Evolutionary conservation across 2,113 vertebrate species (phyloP), one percentile per base, ranked within the genome.

Genomic region (Speoplatyrhinus poulsoni): DNA sequence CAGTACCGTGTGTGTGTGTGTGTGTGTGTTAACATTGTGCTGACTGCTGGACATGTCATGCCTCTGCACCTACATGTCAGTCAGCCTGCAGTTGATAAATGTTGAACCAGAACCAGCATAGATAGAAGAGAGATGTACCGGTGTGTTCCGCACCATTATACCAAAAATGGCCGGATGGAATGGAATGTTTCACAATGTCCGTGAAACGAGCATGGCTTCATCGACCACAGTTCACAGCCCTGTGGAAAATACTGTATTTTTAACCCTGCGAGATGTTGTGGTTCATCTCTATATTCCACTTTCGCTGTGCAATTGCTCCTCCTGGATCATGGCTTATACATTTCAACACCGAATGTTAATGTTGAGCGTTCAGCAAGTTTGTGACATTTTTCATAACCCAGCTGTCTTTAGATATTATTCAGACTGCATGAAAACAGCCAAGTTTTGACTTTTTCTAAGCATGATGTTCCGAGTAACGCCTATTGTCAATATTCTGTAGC

Each of bases 1-100:
- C 11, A 11, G 6, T 11, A 41, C 36, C 33, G 26, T 58, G 56
- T 58, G 56, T 48, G 9, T 62, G 46, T 16, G n/a, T 62, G 41
- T 47, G 10, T 58, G n/a, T n/a, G n/a, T n/a, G n/a, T n/a, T n/a
- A n/a, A 78, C 67, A 65, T 73, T 82, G 80, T 85, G 87, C 84
- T 85, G 82, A 86, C 81, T 66, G 67, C 72, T 66, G 67, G 12
- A 72, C 49, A 70, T 87, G 79, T 85, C 86, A 65, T 47, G 46
- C 73, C 57, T 7, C 63, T 49, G 69, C 64, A 67, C 76, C 26
- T 26, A 26, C 26, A 26, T 26, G 26, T 73, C 84, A 73, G 57
- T 85, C 75, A 85, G 65, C 62, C 54, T 60, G 15, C 48, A 73
- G 36, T 56, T 73, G 65, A 80, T 72, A 48, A 65, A 48, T 63